A percentile compares a stretch with the other conserved stretches of the same genome.
phyloP scores from a whole-genome alignment of 2,113 vertebrate genomes.

The Percopsis transmontana region DNA sequence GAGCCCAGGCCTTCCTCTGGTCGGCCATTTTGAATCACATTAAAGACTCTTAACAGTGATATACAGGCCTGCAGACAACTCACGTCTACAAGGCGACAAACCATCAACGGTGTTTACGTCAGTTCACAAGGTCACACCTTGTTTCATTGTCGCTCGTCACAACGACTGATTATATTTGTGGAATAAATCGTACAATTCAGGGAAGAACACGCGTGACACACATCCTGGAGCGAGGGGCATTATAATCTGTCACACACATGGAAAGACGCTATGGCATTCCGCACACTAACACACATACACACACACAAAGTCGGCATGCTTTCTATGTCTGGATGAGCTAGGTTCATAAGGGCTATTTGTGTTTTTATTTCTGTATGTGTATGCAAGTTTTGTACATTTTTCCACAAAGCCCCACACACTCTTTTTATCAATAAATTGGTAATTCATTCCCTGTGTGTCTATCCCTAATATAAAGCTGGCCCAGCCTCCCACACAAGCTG shows the following conservation, averaged over 20 bases:
- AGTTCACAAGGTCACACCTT: not conserved
- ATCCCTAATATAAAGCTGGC: not conserved
- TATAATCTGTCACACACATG: not conserved
- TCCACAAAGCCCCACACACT: not conserved
- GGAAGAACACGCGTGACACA: not conserved
- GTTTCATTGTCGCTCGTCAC: not conserved
- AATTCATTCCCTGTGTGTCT: not conserved
- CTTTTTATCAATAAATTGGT: not conserved
- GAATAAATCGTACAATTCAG: not conserved
- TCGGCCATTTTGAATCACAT: conserved; percentile 2
- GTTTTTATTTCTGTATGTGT: not conserved
- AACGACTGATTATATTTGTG: not conserved
- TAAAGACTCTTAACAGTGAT: not conserved
- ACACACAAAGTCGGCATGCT: not conserved
- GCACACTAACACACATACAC: not conserved
- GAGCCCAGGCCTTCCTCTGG: not conserved
- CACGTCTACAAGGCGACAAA: too few species aligned
- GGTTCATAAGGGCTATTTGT: not conserved
- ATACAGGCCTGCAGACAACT: not conserved
- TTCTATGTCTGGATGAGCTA: not conserved
- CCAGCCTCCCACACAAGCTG: conserved; percentile 1
- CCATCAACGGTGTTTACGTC: too few species aligned
- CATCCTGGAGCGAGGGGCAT: not conserved
- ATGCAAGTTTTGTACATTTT: not conserved
- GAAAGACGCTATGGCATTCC: not conserved